Percentiles rank a stretch among this genome's conserved stretches.
These are phyloP conservation scores for Cepphus grylle DNA, from an alignment of 2,113 vertebrate species.

Conservation along the genomic window DNA sequence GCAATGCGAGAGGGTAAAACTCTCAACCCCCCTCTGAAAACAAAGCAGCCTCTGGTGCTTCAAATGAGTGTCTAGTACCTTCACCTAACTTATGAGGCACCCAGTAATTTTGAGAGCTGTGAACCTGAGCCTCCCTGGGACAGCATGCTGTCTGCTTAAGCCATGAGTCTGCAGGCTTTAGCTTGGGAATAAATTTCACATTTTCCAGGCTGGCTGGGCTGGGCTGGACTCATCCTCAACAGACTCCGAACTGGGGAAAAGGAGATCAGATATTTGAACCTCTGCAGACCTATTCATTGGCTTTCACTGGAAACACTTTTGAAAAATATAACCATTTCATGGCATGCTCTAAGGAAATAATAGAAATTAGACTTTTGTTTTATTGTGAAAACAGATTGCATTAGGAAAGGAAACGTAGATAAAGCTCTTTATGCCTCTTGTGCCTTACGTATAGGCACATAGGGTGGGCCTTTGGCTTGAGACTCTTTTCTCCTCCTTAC, in stretches of 20 bases:
- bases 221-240: not conserved
- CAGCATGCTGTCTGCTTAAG: not conserved
- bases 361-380: not conserved
- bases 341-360: not conserved
- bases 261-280: not conserved
- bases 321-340: not conserved
- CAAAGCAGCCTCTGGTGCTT: not conserved
- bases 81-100: not conserved
- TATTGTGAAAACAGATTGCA: not conserved
- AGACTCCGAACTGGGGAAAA: not conserved
- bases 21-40: not conserved
- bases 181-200: not conserved
- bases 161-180: not conserved
- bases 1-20: not conserved
- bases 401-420: not conserved
- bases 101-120: not conserved
- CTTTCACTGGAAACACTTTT: not conserved
- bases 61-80: not conserved
- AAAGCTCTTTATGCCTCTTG: not conserved
- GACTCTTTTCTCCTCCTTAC: not conserved
- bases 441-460: not conserved
- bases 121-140: not conserved
- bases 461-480: not conserved
- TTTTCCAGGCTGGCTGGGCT: not conserved
- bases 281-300: not conserved